A percentile compares a stretch with the other conserved stretches of the same genome.
Evolutionary conservation across 2,797 vertebrate genomes (phyloP).

Genomic region (Danionella dracula): DNA sequence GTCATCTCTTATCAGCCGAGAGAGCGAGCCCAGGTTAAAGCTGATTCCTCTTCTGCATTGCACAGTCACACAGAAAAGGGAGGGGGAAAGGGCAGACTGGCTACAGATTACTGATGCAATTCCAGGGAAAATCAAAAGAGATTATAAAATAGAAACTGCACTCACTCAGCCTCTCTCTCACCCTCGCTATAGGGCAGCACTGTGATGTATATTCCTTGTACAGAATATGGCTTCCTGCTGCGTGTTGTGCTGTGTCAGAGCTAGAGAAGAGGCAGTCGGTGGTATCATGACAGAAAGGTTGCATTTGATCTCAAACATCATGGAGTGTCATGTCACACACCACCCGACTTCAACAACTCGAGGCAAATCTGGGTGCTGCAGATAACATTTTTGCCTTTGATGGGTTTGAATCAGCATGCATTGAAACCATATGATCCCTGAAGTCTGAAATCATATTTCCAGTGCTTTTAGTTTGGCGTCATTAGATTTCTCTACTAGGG

Average conservation of each 20-base stretch:
- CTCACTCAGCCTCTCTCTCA: too few relatives aligned
- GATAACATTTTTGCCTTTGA: slow-evolving; percentile 70
- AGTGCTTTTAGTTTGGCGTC: slow-evolving; percentile 57
- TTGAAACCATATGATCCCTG: slow-evolving; percentile 44
- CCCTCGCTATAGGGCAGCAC: too few relatives aligned
- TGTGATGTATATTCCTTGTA: not conserved
- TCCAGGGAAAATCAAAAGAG: slow-evolving; percentile 34
- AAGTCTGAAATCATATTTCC: slow-evolving; percentile 53
- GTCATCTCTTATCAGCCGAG: slow-evolving; percentile 56
- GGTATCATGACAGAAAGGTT: slow-evolving; percentile 48
- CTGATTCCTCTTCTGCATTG: slow-evolving; percentile 39
- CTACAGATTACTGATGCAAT: slow-evolving; percentile 43
- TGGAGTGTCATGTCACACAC: slow-evolving; percentile 40
- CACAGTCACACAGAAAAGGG: slow-evolving; percentile 20
- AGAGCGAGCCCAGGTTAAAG: slow-evolving; percentile 43
- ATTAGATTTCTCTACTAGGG: slow-evolving; percentile 63
- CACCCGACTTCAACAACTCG: slow-evolving; percentile 48
- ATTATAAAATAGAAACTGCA: slow-evolving; percentile 9
- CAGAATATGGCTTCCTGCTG: slow-evolving; percentile 27
- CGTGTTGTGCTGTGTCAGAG: not conserved
- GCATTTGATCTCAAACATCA: slow-evolving; percentile 46
- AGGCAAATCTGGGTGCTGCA: slow-evolving; percentile 57
- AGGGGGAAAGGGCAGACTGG: slow-evolving; percentile 23
- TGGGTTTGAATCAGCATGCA: slow-evolving; percentile 52
- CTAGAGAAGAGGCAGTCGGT: not conserved